Evolutionary conservation across 2,888 invertebrate species (phyloP), one percentile per base, ranked within the genome.

Genomic region (Parnassius mnemosyne): DNA sequence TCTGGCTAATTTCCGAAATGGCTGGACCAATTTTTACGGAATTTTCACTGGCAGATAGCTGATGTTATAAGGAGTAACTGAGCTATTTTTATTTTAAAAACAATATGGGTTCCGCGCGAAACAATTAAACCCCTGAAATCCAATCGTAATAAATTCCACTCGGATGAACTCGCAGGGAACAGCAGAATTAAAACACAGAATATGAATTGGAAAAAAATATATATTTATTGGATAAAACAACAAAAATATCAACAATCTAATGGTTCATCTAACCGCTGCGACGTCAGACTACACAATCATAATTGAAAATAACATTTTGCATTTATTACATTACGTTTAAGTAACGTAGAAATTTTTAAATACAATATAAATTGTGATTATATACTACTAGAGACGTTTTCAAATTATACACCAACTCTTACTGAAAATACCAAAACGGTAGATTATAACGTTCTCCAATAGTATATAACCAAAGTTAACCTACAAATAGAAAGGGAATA

Each of bases 151-250:
- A 34, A 34, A 34, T 7, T 34, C 34, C 34, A 34, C 34, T 3
- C 7, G 34, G 7, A 7, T 34, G 7, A 34, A 34, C 5, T 34
- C 34, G 7, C 34, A 7, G 34, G 34, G 34, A 34, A 34, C 5
- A 34, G 34, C 34, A 34, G 50, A 65, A 70, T 73, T 68, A 76
- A 77, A 78, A 73, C 64, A 66, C 60, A 25, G 43, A 11, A 13
- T 34, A 57, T 66, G 73, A 79, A 78, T 79, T 76, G 75, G 74
- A 80, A 83, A 83, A 83, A 82, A 81, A 83, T 82, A 79, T 79
- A 83, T 80, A 76, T 83, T 81, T 80, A 81, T 80, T 79, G 80
- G 78, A 78, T 77, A 79, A 79, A 83, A 80, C 78, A 84, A 84
- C 80, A 75, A 78, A 49, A 77, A 75, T 77, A 79, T 78, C 75